A percentile compares a stretch with the other conserved stretches of the same genome.
Conservation (phyloP, 2,888 invertebrate species). For the Sceliomorpha sp. region DNA sequence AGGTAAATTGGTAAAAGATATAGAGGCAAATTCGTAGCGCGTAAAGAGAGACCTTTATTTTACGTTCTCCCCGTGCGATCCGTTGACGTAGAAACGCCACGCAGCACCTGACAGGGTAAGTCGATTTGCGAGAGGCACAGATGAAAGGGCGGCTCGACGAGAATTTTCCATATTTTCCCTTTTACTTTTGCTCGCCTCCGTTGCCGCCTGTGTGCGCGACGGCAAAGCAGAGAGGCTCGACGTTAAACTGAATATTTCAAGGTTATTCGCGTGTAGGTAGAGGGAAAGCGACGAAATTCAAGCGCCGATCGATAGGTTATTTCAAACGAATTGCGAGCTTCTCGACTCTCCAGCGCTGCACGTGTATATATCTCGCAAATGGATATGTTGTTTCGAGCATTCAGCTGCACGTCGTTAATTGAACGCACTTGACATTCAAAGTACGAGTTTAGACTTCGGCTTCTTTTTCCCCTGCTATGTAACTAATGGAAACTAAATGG, state of each 20-base stretch:
- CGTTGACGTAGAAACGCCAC: constrained; percentile 47
- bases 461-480: too few species aligned
- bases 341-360: neutral
- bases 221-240: constrained; percentile 32
- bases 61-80: constrained; percentile 16
- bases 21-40: constrained; percentile 16
- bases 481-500: too few species aligned
- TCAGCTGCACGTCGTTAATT: too few species aligned
- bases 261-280: constrained; percentile 42
- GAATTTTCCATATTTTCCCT: constrained; percentile 53
- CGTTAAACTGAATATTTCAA: constrained; percentile 55
- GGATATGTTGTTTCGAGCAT: too few species aligned
- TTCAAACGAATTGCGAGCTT: constrained; percentile 16
- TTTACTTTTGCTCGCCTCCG: constrained; percentile 36
- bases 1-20: constrained; percentile 6
- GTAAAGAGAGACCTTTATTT: constrained; percentile 12
- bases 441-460: too few species aligned
- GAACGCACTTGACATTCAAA: too few species aligned
- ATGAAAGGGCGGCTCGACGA: constrained; percentile 38
- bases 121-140: constrained; percentile 49
- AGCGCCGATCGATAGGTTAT: constrained; percentile 43
- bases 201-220: constrained; percentile 8
- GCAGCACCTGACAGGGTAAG: constrained; percentile 47
- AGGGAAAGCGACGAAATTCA: constrained; percentile 40
- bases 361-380: too few species aligned